Conservation (phyloP, 2,113 vertebrate species). For the Eira barbara region DNA sequence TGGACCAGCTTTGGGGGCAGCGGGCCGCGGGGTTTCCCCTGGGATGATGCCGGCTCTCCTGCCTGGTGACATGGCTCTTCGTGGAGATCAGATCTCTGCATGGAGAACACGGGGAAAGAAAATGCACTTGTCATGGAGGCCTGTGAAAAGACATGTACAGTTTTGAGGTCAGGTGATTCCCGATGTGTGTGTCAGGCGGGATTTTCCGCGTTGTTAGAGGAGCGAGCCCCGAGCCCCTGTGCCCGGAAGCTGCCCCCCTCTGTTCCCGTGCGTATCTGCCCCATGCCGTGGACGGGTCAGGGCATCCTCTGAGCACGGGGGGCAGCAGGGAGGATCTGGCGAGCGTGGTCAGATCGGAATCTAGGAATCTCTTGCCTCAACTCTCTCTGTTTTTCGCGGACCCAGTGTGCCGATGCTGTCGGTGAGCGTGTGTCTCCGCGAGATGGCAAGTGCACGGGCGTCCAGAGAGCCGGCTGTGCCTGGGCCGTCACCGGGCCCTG, state of each 20-base stretch:
- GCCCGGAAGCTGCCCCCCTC: neutral
- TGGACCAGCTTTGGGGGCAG: neutral
- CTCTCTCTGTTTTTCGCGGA: neutral
- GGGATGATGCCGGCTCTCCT: neutral
- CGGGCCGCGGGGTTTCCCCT: neutral
- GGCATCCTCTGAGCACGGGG: neutral
- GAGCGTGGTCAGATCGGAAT: neutral
- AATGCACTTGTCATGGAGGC: neutral
- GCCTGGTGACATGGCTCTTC: neutral
- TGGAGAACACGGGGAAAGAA: neutral
- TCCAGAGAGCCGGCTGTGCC: neutral
- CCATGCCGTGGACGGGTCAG: accelerated
- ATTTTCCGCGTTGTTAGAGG: neutral
- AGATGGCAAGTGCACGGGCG: accelerated
- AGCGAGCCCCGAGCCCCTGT: neutral
- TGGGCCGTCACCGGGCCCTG: neutral
- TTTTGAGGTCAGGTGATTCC: neutral
- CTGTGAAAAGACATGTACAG: neutral
- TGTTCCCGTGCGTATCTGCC: accelerated
- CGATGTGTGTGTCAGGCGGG: neutral
- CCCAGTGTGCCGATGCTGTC: neutral
- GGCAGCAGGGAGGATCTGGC: neutral
- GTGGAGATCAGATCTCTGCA: neutral
- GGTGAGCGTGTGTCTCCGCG: neutral
- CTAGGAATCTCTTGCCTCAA: neutral